Base-by-base conservation (phyloP, 92 coral and sea anemone genomes). In the Actinernus sp. region DNA sequence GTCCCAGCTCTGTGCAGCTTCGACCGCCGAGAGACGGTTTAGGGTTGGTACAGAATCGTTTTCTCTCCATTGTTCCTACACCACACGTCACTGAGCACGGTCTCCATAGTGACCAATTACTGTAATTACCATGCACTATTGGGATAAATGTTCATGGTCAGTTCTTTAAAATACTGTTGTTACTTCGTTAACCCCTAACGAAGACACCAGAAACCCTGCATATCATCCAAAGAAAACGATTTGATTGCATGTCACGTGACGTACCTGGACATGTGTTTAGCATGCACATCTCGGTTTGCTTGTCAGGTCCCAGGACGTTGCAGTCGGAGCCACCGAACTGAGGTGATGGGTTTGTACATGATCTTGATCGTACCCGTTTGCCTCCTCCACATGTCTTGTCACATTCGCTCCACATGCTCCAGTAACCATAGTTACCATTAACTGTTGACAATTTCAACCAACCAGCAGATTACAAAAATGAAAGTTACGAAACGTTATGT, bases 51-150 rank as follows among this genome's bases (percentile, higher is more conserved):
- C 99, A 95, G 73, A 74, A 85, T 38, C 99, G 71, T 30, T 78
- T 75, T 24, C 99, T 73, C 62, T 83, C 86, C 79, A 95, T 88
- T 23, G 75, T 86, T 2, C 99, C 99, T 5, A 84, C 92, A 12
- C 97, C 99, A 63, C 99, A 95, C 24, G 97, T 95, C 37, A 92
- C 99, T 2, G 99, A 95, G 49, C 99, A 95, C 21, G 97, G 97
- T 32, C 89, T 63, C 99, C 99, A 95, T 32, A 92, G 43, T 2
- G 99, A 91, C 99, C 99, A 95, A 56, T 84, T 90, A 57, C 99
- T 89, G 79, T 74, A 95, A 68, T 86, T 86, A 18, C 99, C 99
- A 13, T 85, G 78, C 26, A 88, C 99, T 87, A 60, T 24, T 39
- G 26, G 13, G 24, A 57, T 8, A 34, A 45, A 49, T n/a, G 8